Base-by-base conservation (phyloP, 2,888 invertebrate species). In the Cantharis nigra region DNA sequence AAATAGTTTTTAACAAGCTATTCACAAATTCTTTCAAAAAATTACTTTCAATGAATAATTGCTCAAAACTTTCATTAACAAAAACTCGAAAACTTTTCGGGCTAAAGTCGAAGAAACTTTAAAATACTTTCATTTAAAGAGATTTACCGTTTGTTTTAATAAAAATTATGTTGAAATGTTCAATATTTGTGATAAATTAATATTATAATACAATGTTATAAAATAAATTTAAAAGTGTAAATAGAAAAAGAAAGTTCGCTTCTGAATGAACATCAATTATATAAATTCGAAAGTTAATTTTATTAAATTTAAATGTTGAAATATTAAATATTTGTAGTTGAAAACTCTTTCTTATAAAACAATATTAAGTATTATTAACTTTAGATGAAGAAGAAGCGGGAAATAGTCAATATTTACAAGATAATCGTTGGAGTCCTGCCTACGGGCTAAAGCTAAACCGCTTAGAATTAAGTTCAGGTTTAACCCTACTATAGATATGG, bases 361-460 rank as follows among this genome's bases (percentile, higher is more conserved):
- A 49, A 49, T 49, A 49, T 49, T 49, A 64, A 64, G 14, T 16
- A 64, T 64, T 64, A 20, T 64, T 64, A 64, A 64, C 64, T 64
- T 64, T 18, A 18, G 18, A 18, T 20, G 20, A 64, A 64, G 64
- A 67, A 30, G 28, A 20, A 20, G 26, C 65, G 20, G 65, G 23
- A 67, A 67, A 67, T 67, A 67, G 65, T 67, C 65, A 67, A 67
- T 67, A 67, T 67, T 67, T 67, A 67, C 65, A 67, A 67, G 65
- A 67, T 67, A 67, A 67, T 67, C 65, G 65, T 23, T 67, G n/a
- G 13, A 67, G 65, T 67, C 13, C 11, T 67, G 23, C 65, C 65
- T 23, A 13, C 23, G 16, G 65, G 65, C 65, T 23, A 18, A 67
- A 67, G 65, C 65, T 67, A 67, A 67, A 67, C 65, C 65, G 65